These are phyloP conservation scores for Stegostoma tigrinum DNA, from an alignment of 2,113 vertebrate genomes.

Conservation along the genomic window DNA sequence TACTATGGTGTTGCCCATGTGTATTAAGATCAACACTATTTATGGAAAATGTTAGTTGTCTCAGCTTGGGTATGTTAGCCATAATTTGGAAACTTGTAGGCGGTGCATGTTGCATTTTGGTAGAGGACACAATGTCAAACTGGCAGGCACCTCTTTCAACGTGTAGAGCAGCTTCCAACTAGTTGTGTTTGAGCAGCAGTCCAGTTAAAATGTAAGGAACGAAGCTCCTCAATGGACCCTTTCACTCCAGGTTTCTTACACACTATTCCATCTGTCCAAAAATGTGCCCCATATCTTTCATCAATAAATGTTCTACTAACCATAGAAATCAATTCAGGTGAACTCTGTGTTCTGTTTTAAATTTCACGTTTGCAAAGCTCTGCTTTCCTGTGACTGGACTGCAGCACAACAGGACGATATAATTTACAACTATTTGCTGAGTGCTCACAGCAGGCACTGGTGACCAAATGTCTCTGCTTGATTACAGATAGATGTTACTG, in stretches of 20 bases:
- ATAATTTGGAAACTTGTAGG: no score
- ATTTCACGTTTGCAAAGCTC: neutral
- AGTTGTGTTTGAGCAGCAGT: no score
- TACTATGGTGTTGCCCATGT: no score
- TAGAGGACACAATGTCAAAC: no score
- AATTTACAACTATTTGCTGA: neutral
- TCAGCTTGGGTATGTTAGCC: no score
- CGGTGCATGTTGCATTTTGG: no score
- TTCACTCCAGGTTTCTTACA: neutral
- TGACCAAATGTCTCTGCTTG: neutral
- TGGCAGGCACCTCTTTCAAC: neutral
- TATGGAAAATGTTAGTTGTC: no score
- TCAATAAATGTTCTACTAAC: neutral
- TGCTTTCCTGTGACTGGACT: neutral
- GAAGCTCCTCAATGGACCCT: no score
- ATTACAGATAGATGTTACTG: neutral
- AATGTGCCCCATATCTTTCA: no score
- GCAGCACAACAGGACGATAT: neutral
- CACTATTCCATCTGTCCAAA: no score
- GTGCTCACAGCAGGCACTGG: neutral
- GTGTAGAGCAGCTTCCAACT: neutral
- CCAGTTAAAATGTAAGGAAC: no score
- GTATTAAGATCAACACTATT: no score
- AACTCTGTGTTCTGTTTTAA: neutral
- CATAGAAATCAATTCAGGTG: neutral